These are phyloP conservation scores for Anastrepha obliqua DNA, from an alignment of 1,140 invertebrate genomes.

Conservation along the genomic window DNA sequence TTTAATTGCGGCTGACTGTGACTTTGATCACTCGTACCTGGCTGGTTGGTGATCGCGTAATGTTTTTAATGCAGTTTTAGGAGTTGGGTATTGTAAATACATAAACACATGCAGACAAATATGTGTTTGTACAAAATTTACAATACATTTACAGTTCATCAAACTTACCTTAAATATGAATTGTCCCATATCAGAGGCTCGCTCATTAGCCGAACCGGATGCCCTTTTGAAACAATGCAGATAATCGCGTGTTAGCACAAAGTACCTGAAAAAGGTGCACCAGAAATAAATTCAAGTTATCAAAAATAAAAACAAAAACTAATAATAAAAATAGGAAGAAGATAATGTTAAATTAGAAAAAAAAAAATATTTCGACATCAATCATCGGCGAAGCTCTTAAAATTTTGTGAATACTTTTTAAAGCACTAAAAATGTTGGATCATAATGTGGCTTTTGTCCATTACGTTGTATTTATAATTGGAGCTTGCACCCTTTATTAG, in stretches of 20 bases:
- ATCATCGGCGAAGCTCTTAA: too few species aligned
- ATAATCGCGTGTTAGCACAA: conserved; percentile 82
- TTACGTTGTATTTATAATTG: too few species aligned
- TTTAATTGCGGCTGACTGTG: too few species aligned
- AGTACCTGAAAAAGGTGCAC: conserved; percentile 75
- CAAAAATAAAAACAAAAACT: background rate
- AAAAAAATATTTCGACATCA: background rate
- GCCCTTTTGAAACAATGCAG: conserved; percentile 82
- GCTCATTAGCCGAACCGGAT: conserved; percentile 76
- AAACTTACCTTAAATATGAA: conserved; percentile 81
- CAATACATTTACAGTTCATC: too few species aligned
- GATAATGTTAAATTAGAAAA: background rate
- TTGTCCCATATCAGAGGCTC: conserved; percentile 83
- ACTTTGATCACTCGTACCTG: too few species aligned
- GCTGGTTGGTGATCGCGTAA: too few species aligned
- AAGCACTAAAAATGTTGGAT: too few species aligned
- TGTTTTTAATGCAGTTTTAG: too few species aligned
- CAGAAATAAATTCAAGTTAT: background rate
- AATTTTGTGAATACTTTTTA: too few species aligned
- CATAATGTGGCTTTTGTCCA: too few species aligned
- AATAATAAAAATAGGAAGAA: conserved; percentile 10
- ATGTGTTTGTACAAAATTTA: too few species aligned
- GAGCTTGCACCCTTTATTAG: too few species aligned
- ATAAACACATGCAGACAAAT: background rate
- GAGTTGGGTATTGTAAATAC: background rate